phyloP scores from a whole-genome alignment of 1,140 invertebrate genomes.

The Papilio aristodemus region DNA sequence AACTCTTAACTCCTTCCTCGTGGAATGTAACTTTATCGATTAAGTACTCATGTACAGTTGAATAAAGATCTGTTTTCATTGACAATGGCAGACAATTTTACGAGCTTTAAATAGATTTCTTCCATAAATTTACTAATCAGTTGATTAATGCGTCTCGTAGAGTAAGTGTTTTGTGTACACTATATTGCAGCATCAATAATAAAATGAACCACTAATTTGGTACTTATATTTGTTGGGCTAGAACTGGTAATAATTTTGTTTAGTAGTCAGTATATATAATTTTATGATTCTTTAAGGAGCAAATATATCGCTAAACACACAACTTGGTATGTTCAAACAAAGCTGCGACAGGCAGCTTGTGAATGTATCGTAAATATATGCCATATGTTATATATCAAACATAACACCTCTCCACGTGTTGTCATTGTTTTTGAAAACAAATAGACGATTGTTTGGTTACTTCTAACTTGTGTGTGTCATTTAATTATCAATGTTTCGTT shows the following conservation, averaged over 20 bases:
- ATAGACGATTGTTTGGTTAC: not conserved
- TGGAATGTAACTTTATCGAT: not conserved
- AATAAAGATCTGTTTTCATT: not conserved
- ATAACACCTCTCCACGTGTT: constrained; percentile 8
- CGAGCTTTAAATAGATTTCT: not conserved
- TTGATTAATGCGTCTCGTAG: not conserved
- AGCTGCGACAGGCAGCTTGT: not conserved
- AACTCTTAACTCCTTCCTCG: not conserved
- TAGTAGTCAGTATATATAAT: too few species aligned
- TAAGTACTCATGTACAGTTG: not conserved
- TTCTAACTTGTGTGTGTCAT: not conserved
- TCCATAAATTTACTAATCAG: not conserved
- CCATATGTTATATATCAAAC: constrained; percentile 5
- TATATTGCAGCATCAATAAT: too few species aligned
- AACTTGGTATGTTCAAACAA: not conserved
- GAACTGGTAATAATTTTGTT: too few species aligned
- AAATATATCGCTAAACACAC: not conserved
- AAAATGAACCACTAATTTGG: too few species aligned
- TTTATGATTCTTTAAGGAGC: too few species aligned
- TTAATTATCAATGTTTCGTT: not conserved
- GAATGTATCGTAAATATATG: constrained; percentile 17
- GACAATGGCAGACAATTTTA: not conserved
- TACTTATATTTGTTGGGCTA: too few species aligned
- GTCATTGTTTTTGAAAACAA: not conserved
- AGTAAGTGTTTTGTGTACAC: too few species aligned